Base-by-base conservation (phyloP, 1,140 invertebrate species). In the Berghia stephanieae region DNA sequence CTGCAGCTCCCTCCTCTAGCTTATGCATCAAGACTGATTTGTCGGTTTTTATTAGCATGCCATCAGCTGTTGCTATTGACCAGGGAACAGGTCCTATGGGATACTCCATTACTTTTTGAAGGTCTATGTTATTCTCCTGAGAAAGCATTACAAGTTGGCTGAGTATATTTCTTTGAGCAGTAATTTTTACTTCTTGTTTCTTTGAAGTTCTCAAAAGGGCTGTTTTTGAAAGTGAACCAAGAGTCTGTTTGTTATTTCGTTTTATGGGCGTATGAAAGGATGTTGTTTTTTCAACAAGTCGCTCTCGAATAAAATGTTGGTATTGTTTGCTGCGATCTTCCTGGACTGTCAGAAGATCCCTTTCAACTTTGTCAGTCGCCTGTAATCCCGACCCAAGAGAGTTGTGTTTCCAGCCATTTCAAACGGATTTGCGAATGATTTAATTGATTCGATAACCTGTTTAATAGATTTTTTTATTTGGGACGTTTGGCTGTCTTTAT, bases 371-470 rank as follows among this genome's bases (percentile, higher is more conserved):
- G 4, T 1, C 2, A 27, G 67, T 46, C 6, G 60, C 69, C 38
- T 18, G 34, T 27, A 73, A 57, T 27, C 80, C 57, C 43, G 77
- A 79, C 46, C 57, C 76, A 6, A 81, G 44, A 52, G 75, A 71
- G 31, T 57, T 16, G 75, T 72, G 3, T 63, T 76, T n/a, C 75
- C 78, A 38, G 76, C 60, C 57, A 71, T 21, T 21, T 21, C 18
- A 46, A 82, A 80, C 13, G 75, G 76, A 75, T 75, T 67, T 6
- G 76, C 8, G 38, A 78, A 81, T 63, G 57, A 13, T 67, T 75
- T 60, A 10, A 84, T 44, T 5, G 78, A 75, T 27, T 78, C 55
- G 34, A 77, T 46, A 31, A 68, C 66, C 27, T 70, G 69, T n/a
- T 5, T 10, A 18, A 81, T 77, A 46, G 66, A 63, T 60, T 49